phyloP scores from a whole-genome alignment of 92 coral and sea anemone genomes.

The Phenganax subtilis region DNA sequence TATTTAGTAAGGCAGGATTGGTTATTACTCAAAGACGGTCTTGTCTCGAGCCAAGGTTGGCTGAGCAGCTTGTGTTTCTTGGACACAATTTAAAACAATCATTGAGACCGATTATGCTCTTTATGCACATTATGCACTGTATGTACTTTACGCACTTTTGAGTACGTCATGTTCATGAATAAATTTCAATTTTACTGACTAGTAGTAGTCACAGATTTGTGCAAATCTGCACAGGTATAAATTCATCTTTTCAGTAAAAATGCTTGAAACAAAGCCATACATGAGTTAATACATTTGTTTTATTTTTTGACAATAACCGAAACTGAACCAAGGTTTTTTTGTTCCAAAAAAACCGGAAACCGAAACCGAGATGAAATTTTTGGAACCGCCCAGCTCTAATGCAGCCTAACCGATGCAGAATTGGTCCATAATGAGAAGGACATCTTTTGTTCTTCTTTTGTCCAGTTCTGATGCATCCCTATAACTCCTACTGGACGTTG shows the following conservation, averaged over 20 bases:
- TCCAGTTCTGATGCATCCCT: slow-evolving; percentile 40
- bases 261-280: neutral
- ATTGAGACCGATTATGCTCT: neutral
- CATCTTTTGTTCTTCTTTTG: slow-evolving; percentile 27
- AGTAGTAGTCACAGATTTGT: neutral
- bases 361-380: neutral
- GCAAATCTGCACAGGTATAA: neutral
- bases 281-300: no score
- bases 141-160: neutral
- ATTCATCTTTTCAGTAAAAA: neutral
- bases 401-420: slow-evolving; percentile 63
- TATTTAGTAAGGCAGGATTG: neutral
- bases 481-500: slow-evolving; percentile 34
- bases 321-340: no score
- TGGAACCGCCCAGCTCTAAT: slow-evolving; percentile 10
- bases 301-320: no score
- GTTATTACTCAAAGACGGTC: neutral
- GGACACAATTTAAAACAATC: neutral
- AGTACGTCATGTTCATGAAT: neutral
- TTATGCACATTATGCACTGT: neutral
- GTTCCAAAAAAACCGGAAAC: neutral
- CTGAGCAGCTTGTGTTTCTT: slow-evolving; percentile 1
- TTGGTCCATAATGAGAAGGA: slow-evolving; percentile 47
- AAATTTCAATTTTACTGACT: neutral
- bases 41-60: neutral